These are phyloP conservation scores for Acropternis orthonyx DNA, from an alignment of 2,797 vertebrate species.

Conservation along the genomic window DNA sequence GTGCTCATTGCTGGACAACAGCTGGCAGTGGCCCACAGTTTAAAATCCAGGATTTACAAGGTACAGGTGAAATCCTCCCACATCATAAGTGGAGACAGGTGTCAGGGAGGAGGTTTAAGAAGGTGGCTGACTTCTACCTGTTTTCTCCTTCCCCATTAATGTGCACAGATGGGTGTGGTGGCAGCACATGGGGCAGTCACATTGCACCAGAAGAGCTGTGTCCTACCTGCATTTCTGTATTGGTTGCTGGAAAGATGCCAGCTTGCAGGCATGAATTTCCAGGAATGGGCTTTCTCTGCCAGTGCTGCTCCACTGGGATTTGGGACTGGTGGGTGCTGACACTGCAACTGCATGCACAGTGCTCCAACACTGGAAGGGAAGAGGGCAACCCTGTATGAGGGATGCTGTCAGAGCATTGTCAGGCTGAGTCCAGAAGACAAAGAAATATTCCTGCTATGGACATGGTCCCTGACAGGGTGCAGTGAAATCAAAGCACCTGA, in stretches of 20 bases:
- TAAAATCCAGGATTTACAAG: not conserved
- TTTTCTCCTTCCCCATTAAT: not conserved
- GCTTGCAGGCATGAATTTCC: not conserved
- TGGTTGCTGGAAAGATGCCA: not conserved
- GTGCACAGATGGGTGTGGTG: not conserved
- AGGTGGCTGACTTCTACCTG: not conserved
- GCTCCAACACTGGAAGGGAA: not conserved
- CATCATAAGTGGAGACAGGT: not conserved
- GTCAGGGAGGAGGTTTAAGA: not conserved
- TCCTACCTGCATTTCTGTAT: not conserved
- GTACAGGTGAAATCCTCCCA: not conserved
- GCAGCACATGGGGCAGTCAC: not conserved
- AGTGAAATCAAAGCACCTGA: not conserved
- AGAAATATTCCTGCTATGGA: not conserved
- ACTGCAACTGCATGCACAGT: fast-evolving
- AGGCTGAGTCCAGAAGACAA: not conserved
- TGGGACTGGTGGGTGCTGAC: not conserved
- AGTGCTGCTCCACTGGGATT: fast-evolving
- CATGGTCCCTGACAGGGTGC: not conserved
- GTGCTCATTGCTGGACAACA: not conserved
- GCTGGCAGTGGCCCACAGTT: not conserved
- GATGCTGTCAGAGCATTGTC: not conserved
- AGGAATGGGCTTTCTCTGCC: not conserved
- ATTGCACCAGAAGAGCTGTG: not conserved
- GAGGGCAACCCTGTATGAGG: not conserved